Percentiles rank a stretch among this genome's conserved stretches.
Conservation (phyloP, 2,113 vertebrate species). For the Numenius arquata region DNA sequence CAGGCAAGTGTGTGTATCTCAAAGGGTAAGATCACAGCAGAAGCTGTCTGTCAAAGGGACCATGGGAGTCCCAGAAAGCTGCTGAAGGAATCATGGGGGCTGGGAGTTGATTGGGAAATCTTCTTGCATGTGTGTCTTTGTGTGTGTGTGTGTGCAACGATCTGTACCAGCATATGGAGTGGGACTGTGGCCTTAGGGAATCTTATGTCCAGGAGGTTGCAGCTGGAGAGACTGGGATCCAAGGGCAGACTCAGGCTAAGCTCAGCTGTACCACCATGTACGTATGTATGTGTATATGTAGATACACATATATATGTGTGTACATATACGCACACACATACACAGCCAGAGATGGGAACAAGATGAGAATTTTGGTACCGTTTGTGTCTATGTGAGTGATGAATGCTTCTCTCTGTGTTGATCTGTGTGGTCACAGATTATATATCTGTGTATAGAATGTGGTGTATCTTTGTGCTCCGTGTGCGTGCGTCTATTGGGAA, state of each 20-base stretch:
- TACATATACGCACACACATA: not conserved
- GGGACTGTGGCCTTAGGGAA: rapidly evolving
- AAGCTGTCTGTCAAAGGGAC: not conserved
- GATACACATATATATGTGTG: not conserved
- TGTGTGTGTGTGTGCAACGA: not conserved
- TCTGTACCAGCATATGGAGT: not conserved
- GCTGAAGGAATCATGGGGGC: not conserved
- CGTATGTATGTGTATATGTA: not conserved
- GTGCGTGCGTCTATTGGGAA: not conserved
- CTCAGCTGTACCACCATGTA: not conserved
- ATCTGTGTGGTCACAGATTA: not conserved
- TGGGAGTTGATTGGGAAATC: not conserved
- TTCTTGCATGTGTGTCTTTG: not conserved
- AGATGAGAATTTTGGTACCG: not conserved
- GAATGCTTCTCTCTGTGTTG: not conserved
- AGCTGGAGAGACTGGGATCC: not conserved
- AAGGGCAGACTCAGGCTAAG: not conserved
- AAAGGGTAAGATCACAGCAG: not conserved
- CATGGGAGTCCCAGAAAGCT: not conserved
- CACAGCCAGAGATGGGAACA: not conserved
- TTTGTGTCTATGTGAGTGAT: not conserved
- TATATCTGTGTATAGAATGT: not conserved
- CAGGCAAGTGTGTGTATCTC: not conserved
- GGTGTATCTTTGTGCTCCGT: not conserved
- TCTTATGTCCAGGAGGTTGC: rapidly evolving